Percentiles rank a stretch among this genome's conserved stretches.
phyloP scores from a whole-genome alignment of 2,797 vertebrate genomes.

The Lagorchestes hirsutus region DNA sequence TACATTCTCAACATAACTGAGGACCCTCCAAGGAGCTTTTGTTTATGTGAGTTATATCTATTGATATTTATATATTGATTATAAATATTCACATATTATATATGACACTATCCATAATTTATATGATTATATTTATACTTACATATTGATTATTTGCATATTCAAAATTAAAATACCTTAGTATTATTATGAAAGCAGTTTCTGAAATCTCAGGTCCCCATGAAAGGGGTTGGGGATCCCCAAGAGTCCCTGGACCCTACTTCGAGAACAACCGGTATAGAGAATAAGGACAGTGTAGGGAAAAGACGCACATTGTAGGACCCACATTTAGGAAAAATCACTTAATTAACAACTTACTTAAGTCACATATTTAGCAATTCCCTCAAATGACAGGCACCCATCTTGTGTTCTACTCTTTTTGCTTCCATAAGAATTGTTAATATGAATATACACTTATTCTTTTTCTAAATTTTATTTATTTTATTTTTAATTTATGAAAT shows the following conservation, averaged over 20 bases:
- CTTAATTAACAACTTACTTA: background rate
- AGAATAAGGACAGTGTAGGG: background rate
- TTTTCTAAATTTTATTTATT: background rate
- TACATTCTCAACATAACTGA: background rate
- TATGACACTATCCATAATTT: no score
- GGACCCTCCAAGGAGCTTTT: background rate
- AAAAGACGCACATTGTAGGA: background rate
- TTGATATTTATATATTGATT: background rate
- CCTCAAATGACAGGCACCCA: background rate
- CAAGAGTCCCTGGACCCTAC: background rate
- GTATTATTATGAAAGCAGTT: background rate
- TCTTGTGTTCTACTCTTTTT: background rate
- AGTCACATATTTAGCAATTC: background rate
- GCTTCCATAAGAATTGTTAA: background rate
- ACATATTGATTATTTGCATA: background rate
- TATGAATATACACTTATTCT: background rate
- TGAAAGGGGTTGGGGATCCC: background rate
- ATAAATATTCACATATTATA: no score
- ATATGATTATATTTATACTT: no score
- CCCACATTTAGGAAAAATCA: background rate
- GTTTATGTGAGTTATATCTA: background rate
- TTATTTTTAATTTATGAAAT: background rate
- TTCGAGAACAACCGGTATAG: background rate
- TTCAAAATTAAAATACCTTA: background rate
- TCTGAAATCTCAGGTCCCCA: background rate